Evolutionary conservation across 2,797 vertebrate genomes (phyloP), one percentile per base, ranked within the genome.

Genomic region (Xiphophorus birchmanni): DNA sequence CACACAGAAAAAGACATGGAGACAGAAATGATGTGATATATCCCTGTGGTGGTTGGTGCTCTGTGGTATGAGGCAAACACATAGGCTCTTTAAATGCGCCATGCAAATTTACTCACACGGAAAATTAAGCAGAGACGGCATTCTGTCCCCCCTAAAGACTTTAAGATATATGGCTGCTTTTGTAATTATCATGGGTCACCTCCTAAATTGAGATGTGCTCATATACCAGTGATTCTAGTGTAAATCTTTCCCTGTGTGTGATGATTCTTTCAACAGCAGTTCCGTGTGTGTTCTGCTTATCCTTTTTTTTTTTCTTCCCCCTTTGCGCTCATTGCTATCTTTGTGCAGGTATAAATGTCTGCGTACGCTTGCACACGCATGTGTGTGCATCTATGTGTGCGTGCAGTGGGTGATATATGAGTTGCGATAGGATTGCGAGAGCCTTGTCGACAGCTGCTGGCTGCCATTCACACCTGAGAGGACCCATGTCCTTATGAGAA

Each of bases 381-480:
- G 23, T 69, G 23, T 48, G 32, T 65, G 37, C 58, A 35, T 79
- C 60, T 73, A 35, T 77, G 80, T 80, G 83, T 71, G 92, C 92
- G 92, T 92, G 93, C 93, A 91, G 76, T 73, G 92, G 93, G 96
- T 97, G 97, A 97, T 96, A 96, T 96, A 97, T 86, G 94, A 96
- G 95, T 95, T 95, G 91, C 88, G 90, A 96, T 88, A 94, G 92
- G 96, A 96, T 95, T 96, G 96, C 96, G 93, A 96, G 94, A 97
- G 95, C 94, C 91, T 94, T 92, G 94, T 95, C 90, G 96, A 96
- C 97, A 97, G 97, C 97, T 96, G 95, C 91, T 93, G 93, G 94
- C 96, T 97, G 97, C 96, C 96, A 97, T 96, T 97, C 96, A 97
- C 96, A 97, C 96, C 95, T 96, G 95, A 96, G 96, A 97, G 95